Conservation (phyloP, 2,113 vertebrate species). For the Coptodon bakossiorum region DNA sequence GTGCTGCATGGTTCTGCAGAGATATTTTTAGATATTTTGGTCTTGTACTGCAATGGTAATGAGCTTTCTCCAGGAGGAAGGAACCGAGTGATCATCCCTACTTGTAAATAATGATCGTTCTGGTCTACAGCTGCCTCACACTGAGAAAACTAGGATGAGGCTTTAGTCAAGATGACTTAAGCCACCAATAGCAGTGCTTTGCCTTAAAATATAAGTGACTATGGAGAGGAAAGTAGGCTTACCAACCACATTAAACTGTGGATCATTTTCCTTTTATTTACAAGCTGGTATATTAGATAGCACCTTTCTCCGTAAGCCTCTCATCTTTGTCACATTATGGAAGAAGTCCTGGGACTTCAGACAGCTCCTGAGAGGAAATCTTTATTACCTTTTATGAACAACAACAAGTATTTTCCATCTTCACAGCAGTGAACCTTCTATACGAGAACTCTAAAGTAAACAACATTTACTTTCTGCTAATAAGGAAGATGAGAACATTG, state of each 20-base stretch:
- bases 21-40: not conserved
- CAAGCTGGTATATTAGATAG: accelerated
- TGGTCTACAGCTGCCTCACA: not conserved
- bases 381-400: not conserved
- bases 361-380: accelerated
- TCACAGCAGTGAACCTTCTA: not conserved
- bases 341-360: not conserved
- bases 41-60: not conserved
- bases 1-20: not conserved
- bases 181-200: not conserved
- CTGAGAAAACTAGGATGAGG: not conserved
- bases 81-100: not conserved
- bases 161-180: not conserved
- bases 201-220: not conserved
- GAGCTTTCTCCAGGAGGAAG: not conserved
- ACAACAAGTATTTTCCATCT: not conserved
- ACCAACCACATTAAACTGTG: not conserved
- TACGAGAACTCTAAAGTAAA: not conserved
- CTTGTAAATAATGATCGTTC: not conserved
- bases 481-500: not conserved
- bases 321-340: not conserved
- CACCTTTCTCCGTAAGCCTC: not conserved
- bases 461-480: not conserved
- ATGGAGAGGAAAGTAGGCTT: not conserved
- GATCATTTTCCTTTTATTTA: not conserved